These are phyloP conservation scores for Drosophila sproati DNA, from an alignment of 1,140 invertebrate genomes.

Conservation along the genomic window DNA sequence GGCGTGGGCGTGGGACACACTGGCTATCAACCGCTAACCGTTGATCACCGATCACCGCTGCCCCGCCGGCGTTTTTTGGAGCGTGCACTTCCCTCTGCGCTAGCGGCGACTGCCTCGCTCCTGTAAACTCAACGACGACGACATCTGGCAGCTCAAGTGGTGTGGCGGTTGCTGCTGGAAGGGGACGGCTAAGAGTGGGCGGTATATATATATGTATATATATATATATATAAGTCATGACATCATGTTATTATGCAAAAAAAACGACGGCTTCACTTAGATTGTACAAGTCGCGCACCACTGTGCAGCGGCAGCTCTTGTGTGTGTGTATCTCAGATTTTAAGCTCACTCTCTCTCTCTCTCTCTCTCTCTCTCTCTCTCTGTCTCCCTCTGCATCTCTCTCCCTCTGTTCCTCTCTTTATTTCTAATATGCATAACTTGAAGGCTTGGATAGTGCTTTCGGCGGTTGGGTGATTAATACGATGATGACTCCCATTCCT, in stretches of 20 bases:
- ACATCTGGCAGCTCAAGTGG: constrained; percentile 37
- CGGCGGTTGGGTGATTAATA: constrained; percentile 52
- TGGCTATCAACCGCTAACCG: constrained; percentile 26
- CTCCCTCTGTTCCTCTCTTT: background rate
- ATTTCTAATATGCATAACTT: constrained; percentile 57
- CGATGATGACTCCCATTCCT: constrained; percentile 1
- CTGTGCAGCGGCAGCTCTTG: constrained; percentile 15
- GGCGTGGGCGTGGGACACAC: constrained; percentile 74
- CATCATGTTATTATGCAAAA: constrained; percentile 71
- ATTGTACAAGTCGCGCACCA: constrained; percentile 5
- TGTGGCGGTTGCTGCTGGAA: background rate
- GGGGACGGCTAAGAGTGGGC: constrained; percentile 51
- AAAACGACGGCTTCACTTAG: constrained; percentile 35
- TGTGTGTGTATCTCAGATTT: constrained; percentile 22
- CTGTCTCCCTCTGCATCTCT: background rate
- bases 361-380: constrained; percentile 5
- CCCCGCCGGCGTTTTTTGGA: constrained; percentile 31
- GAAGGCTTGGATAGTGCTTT: constrained; percentile 64
- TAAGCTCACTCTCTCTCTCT: constrained; percentile 8
- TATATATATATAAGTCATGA: constrained; percentile 71
- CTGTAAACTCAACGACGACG: constrained; percentile 1
- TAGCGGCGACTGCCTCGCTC: background rate
- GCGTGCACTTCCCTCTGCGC: constrained; percentile 5
- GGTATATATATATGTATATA: constrained; percentile 45
- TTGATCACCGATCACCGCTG: constrained; percentile 28